Base-by-base conservation (phyloP, 2,888 invertebrate species). In the Ennomos quercinarius region DNA sequence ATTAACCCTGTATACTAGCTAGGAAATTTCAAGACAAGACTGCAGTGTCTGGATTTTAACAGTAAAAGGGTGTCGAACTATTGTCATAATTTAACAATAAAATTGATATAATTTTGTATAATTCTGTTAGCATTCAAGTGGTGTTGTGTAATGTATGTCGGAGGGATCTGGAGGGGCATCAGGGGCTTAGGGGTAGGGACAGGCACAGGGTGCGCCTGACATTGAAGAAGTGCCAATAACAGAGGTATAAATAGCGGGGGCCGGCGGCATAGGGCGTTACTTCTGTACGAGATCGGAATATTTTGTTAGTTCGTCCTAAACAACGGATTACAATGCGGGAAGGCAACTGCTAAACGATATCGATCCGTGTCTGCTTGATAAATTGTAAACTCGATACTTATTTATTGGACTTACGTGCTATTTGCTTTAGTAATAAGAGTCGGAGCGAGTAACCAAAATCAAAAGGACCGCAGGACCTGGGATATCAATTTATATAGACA, bases 181-280 rank as follows among this genome's bases (percentile, higher is more conserved):
- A 70, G 74, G 81, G 82, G 86, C 79, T 83, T 81, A 79, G 78
- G 78, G 86, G 83, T 80, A 81, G 86, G 87, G 83, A 83, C 78
- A 81, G 78, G 78, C 84, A 75, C 89, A 89, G 93, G 93, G 92
- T 93, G 93, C 91, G 92, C 80, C 87, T 93, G 93, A 93, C 93
- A 93, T 91, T 93, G 93, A 93, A 93, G 93, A 92, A 93, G 93
- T 93, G 93, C 89, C 93, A 92, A 93, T 93, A 93, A 93, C 90
- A 82, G 89, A 84, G 91, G 92, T 89, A 93, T 91, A 93, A 93
- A 91, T 90, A 90, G 91, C 82, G 78, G 85, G 89, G 91, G 89
- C 85, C 86, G 84, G 78, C 79, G 79, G 78, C 80, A 76, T 82
- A 87, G 89, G 91, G 89, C 90, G 90, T 91, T 89, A 90, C 89